Base-by-base conservation (phyloP, 2,797 vertebrate genomes). In the Anguilla pacifica region DNA sequence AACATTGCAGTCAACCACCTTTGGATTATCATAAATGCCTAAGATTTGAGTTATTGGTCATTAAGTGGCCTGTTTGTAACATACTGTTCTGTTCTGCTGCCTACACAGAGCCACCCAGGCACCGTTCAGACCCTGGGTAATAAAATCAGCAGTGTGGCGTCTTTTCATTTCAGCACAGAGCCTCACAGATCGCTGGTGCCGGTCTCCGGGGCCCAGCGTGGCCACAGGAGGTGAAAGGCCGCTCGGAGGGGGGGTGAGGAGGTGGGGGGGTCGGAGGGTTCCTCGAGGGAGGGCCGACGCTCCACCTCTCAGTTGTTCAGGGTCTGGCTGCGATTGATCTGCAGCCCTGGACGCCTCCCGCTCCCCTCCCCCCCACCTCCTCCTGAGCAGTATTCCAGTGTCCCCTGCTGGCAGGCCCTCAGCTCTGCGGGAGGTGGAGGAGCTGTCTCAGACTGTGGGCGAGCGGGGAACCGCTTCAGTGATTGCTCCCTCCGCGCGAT, bases 171-270 rank as follows among this genome's bases (percentile, higher is more conserved):
- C 43, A 82, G 79, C 46, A n/a, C 79, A 51, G 79, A n/a, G 79
- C 79, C 46, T 51, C 46, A n/a, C 39, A 82, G 77, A 2, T n/a
- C 22, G 2, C 39, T 2, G 17, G 39, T 19, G 79, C 49, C 15
- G 15, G 87, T 86, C 15, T 87, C 59, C 35, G 86, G 86, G 89
- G 87, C 88, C 61, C 19, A 7, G 49, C 84, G 79, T 55, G 89
- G 59, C 35, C 88, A 46, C 59, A 35, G 28, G 35, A 88, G 89
- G 86, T 89, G 88, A 89, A 72, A 90, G 88, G 90, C 92, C 86
- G 72, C 59, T 70, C 88, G 43, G 81, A 85, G 88, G 46, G 31
- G 39, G 55, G 28, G 46, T 17, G 39, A 3, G 39, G 39, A 88
- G 46, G 31, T 35, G 55, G 28, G 46, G 22, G 43, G 81, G 67